Evolutionary conservation across 1,140 invertebrate species (phyloP), one percentile per base, ranked within the genome.

Genomic region (Dinothrombium tinctorium): DNA sequence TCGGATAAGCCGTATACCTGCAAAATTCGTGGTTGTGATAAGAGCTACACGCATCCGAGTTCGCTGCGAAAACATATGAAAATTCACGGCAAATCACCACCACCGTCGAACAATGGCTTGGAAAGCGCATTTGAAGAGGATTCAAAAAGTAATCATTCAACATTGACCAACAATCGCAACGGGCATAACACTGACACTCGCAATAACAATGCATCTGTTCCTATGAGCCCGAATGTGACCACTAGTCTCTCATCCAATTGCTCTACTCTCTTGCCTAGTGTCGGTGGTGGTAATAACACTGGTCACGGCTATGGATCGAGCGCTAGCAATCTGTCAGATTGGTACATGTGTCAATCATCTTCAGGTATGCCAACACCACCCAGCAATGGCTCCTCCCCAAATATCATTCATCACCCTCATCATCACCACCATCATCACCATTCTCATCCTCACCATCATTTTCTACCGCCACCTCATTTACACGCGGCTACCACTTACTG

Each of bases 1-100:
- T n/a, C n/a, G n/a, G 87, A 96, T 65, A 98, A 96, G 61, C 92
- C 90, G 5, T 98, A 98, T 71, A 92, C 87, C 65, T 98, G 90
- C 62, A 77, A 86, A 48, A 73, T 92, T 17, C 68, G 76, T 40
- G 89, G 89, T 49, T 96, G 90, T 65, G 89, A 95, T 67, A 98
- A 98, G 64, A 89, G 80, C 37, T 99, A 99, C 67, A 98, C 92
- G 15, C 92, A 98, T 61, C 92, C 92, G 6, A 87, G 80, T 39
- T 94, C 86, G 19, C 68, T 96, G 46, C 68, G 90, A 50, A 96
- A 96, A 63, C 90, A 96, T 61, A 94, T 95, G 86, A 96, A 98
- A 69, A 84, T 86, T 14, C 68, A 69, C 51, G 65, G 66, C 15
- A 67, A 71, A 55, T 66, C 15, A 15, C 17, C 17, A 2, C 33